phyloP scores from a whole-genome alignment of 2,888 invertebrate species.

The Drosophila suboccidentalis region DNA sequence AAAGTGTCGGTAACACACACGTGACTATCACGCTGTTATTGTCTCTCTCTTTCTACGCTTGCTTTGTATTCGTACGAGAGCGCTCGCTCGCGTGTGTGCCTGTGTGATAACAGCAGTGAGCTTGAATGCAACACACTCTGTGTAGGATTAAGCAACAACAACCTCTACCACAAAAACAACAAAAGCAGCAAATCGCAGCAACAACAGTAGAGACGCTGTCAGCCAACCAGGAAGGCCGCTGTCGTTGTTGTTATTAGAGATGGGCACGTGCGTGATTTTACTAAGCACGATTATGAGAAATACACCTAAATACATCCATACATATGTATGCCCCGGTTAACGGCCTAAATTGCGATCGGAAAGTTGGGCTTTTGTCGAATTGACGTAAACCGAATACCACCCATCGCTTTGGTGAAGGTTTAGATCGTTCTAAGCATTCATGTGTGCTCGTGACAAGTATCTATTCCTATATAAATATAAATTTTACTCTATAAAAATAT shows the following conservation, averaged over 20 bases:
- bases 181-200: conserved; percentile 23
- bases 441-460: too few species aligned
- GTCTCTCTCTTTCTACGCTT: conserved; percentile 34
- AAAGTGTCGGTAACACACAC: conserved; percentile 44
- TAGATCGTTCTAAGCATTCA: background rate
- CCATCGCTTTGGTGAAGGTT: too few species aligned
- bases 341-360: too few species aligned
- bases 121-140: conserved; percentile 39
- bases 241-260: conserved; percentile 34
- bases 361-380: too few species aligned
- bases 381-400: too few species aligned
- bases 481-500: too few species aligned
- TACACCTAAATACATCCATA: background rate
- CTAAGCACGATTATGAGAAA: background rate
- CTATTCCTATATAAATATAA: too few species aligned
- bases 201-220: conserved; percentile 16
- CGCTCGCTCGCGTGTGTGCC: conserved; percentile 4
- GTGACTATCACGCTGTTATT: conserved; percentile 50
- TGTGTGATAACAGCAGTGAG: conserved; percentile 46
- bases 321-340: too few species aligned
- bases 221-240: conserved; percentile 42
- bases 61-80: conserved; percentile 3
- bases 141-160: conserved; percentile 21
- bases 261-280: conserved; percentile 28
- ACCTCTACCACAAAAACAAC: conserved; percentile 9